Percentiles rank a stretch among this genome's conserved stretches.
These are phyloP conservation scores for Mellilla xanthometata DNA, from an alignment of 2,888 invertebrate species.

Conservation along the genomic window DNA sequence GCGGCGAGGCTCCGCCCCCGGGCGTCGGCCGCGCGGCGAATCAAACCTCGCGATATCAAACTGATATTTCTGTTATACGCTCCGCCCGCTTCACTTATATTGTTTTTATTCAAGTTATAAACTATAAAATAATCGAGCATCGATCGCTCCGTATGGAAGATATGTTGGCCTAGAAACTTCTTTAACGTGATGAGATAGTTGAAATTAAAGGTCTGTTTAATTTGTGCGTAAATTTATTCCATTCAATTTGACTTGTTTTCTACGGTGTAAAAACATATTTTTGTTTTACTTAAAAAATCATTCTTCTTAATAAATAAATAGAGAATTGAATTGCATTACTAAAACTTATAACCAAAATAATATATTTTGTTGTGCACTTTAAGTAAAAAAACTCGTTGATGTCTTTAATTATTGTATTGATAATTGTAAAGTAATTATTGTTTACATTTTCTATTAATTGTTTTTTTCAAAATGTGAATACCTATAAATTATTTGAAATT, in stretches of 20 bases:
- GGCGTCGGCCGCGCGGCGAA: conserved; percentile 78
- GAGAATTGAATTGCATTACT: too few relatives aligned
- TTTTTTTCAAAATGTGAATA: too few relatives aligned
- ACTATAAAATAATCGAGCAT: conserved; percentile 73
- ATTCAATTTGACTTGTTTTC: conserved; percentile 1
- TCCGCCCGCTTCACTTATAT: conserved; percentile 72
- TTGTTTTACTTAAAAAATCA: too few relatives aligned
- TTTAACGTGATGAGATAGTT: conserved; percentile 43
- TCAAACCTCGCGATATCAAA: conserved; percentile 77
- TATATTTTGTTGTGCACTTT: too few relatives aligned
- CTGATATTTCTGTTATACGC: conserved; percentile 73
- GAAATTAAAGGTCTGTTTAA: conserved; percentile 32
- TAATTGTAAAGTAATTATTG: too few relatives aligned
- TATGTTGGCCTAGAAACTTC: conserved; percentile 12
- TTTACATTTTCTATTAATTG: too few relatives aligned
- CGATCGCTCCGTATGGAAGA: conserved; percentile 38
- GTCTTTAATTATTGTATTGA: too few relatives aligned
- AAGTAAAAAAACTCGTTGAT: too few relatives aligned
- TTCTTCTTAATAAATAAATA: too few relatives aligned
- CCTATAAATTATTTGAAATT: too few relatives aligned
- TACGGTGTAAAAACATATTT: too few relatives aligned
- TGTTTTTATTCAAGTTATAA: conserved; percentile 78
- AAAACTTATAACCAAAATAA: too few relatives aligned
- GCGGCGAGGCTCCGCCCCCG: conserved; percentile 63
- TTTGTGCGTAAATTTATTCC: conserved; percentile 21